Evolutionary conservation across 2,888 invertebrate species (phyloP).

Genomic region (Congeria kusceri): DNA sequence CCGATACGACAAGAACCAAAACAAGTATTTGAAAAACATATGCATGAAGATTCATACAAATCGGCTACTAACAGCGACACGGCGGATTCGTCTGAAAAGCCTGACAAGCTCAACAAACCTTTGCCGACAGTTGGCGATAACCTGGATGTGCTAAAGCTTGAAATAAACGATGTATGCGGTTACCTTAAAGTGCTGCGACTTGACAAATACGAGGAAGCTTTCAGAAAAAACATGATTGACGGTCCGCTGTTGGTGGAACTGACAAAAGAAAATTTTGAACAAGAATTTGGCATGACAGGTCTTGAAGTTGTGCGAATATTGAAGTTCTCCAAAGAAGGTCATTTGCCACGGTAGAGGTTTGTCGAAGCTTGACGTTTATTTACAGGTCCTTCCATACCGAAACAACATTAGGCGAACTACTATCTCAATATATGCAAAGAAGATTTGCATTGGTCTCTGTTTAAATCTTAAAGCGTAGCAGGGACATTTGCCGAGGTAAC

Average conservation of each 20-base stretch:
- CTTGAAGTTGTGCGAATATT: slow-evolving; percentile 62
- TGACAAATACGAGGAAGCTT: slow-evolving; percentile 54
- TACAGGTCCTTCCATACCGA: too few species aligned
- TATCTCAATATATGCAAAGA: too few species aligned
- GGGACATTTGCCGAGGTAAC: too few species aligned
- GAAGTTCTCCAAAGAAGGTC: slow-evolving; percentile 64
- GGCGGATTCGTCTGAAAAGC: too few species aligned
- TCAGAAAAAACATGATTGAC: slow-evolving; percentile 60
- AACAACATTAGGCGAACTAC: too few species aligned
- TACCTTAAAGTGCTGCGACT: slow-evolving; percentile 62
- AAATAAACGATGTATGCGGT: slow-evolving; percentile 56
- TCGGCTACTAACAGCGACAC: too few species aligned
- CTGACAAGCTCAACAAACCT: neutral
- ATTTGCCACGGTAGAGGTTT: slow-evolving; percentile 58
- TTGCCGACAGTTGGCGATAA: slow-evolving; percentile 2
- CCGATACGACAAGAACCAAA: neutral
- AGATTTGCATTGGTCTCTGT: too few species aligned
- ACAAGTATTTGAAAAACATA: too few species aligned
- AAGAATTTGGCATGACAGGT: slow-evolving; percentile 58
- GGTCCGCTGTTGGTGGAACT: slow-evolving; percentile 57
- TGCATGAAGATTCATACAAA: too few species aligned
- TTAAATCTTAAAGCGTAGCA: too few species aligned
- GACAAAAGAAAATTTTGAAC: slow-evolving; percentile 46
- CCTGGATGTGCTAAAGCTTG: slow-evolving; percentile 50
- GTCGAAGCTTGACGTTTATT: too few species aligned